Evolutionary conservation across 2,113 vertebrate species (phyloP).

Genomic region (Cettia cetti): DNA sequence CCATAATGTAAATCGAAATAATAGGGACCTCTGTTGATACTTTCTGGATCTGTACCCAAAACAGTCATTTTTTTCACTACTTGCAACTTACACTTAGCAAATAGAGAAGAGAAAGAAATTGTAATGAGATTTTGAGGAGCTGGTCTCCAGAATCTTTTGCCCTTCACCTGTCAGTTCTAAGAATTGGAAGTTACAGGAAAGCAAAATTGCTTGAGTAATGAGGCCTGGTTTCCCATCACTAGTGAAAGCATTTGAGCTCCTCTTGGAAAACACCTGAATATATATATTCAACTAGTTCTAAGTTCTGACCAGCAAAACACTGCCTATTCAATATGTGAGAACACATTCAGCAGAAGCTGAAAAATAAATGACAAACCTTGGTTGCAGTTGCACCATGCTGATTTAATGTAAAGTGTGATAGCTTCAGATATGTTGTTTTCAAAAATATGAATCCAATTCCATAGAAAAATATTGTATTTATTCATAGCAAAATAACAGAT

Average conservation of each 20-base stretch:
- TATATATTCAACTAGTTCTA: not conserved
- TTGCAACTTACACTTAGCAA: not conserved
- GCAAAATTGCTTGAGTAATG: not conserved
- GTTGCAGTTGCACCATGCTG: not conserved
- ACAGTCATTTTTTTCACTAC: not conserved
- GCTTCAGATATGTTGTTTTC: not conserved
- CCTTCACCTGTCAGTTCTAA: not conserved
- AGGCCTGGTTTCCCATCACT: not conserved
- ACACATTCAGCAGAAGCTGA: not conserved
- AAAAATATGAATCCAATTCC: not conserved
- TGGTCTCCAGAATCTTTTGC: not conserved
- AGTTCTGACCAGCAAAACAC: not conserved
- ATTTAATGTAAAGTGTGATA: conserved; percentile 16
- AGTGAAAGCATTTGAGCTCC: not conserved
- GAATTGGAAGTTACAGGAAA: not conserved
- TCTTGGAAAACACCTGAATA: not conserved
- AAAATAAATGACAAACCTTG: conserved; percentile 8
- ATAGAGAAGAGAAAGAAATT: not conserved
- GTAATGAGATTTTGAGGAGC: not conserved
- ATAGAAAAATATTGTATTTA: not conserved
- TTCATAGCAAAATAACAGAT: not conserved
- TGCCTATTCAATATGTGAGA: not conserved
- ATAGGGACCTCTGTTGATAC: not conserved
- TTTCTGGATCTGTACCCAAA: not conserved
- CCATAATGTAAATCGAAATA: not conserved